Percentiles rank a stretch among this genome's conserved stretches.
Conservation (phyloP, 2,797 vertebrate genomes). For the Clarias pachynema region DNA sequence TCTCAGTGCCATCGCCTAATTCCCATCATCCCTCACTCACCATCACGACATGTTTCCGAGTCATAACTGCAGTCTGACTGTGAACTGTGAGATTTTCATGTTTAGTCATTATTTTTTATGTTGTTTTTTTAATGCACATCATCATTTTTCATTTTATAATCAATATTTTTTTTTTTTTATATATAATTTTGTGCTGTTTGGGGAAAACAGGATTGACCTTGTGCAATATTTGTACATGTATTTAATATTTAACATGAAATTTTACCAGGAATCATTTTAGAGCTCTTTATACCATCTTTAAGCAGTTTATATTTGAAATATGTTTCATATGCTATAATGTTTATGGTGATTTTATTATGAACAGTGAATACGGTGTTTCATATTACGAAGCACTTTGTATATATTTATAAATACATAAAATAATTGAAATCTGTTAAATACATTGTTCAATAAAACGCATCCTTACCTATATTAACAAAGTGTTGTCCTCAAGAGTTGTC, state of each 20-base stretch:
- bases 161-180: background rate
- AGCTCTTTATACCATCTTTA: slow-evolving; percentile 58
- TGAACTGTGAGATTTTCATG: background rate
- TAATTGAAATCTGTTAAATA: slow-evolving; percentile 61
- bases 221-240: slow-evolving; percentile 81
- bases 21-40: slow-evolving; percentile 49
- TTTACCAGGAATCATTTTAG: slow-evolving; percentile 33
- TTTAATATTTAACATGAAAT: slow-evolving; percentile 76
- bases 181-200: slow-evolving; percentile 48
- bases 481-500: slow-evolving; percentile 44
- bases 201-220: slow-evolving; percentile 57
- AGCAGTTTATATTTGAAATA: background rate
- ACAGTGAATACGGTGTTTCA: slow-evolving; percentile 60
- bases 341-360: slow-evolving; percentile 63
- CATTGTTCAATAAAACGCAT: slow-evolving; percentile 60
- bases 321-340: background rate
- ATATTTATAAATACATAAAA: slow-evolving; percentile 63
- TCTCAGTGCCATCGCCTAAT: slow-evolving; percentile 68
- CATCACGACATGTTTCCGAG: slow-evolving; percentile 55
- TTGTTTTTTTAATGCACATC: background rate
- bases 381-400: slow-evolving; percentile 53
- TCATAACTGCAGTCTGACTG: background rate
- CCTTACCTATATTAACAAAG: slow-evolving; percentile 53
- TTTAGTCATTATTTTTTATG: background rate
- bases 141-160: slow-evolving; percentile 44